These are phyloP conservation scores for Catostylus mosaicus DNA, from an alignment of 30 jellyfish, hydroid and myxozoan genomes.

Conservation along the genomic window DNA sequence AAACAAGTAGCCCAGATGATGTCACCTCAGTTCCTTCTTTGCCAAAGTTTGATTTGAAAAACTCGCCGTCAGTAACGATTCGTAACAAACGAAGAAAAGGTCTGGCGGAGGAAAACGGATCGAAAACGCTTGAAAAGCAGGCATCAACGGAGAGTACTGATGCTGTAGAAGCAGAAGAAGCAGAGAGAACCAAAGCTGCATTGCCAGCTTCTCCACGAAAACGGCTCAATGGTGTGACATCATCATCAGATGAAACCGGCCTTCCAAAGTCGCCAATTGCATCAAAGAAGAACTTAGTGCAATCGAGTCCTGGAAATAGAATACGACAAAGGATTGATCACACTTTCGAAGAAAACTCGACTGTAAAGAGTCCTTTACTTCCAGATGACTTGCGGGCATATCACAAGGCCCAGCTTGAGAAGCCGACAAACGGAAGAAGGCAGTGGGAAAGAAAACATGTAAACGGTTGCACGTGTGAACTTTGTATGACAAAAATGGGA, in stretches of 20 bases:
- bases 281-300: not conserved
- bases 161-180: slow-evolving; percentile 13
- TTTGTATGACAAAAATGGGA: slow-evolving; percentile 65
- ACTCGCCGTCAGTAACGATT: slow-evolving; percentile 57
- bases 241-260: slow-evolving; percentile 48
- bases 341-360: slow-evolving; percentile 39
- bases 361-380: slow-evolving; percentile 39
- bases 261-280: slow-evolving; percentile 3
- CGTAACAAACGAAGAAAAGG: slow-evolving; percentile 49
- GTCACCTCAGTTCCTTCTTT: slow-evolving; percentile 4
- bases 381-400: slow-evolving; percentile 52
- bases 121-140: slow-evolving; percentile 5
- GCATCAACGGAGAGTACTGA: slow-evolving; percentile 19
- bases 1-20: slow-evolving; percentile 66
- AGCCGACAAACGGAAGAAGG: slow-evolving; percentile 27
- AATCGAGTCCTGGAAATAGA: slow-evolving; percentile 44
- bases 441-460: slow-evolving; percentile 38
- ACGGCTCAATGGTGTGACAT: slow-evolving; percentile 57
- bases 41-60: slow-evolving; percentile 47
- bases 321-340: slow-evolving; percentile 55
- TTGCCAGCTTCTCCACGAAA: slow-evolving; percentile 58
- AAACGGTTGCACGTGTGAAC: slow-evolving; percentile 48
- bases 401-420: slow-evolving; percentile 54
- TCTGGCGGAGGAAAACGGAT: slow-evolving; percentile 11
- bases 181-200: slow-evolving; percentile 10